Percentiles rank a stretch among this genome's conserved stretches.
These are phyloP conservation scores for Callipepla californica DNA, from an alignment of 2,113 vertebrate species.

Conservation along the genomic window DNA sequence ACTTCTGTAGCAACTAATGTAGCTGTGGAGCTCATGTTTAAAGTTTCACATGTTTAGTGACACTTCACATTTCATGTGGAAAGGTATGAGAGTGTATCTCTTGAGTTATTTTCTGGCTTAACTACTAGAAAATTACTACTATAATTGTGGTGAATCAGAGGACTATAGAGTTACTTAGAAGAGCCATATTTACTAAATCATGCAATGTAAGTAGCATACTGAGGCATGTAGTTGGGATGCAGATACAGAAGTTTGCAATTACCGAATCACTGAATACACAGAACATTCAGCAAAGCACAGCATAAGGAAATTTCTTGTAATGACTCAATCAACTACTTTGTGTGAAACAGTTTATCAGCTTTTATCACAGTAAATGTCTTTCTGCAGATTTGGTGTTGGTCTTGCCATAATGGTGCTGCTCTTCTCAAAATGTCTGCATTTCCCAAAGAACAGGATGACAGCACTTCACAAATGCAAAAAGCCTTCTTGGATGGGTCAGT, in stretches of 20 bases:
- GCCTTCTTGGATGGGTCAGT: constrained; percentile 85
- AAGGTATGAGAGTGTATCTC: not conserved
- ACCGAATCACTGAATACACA: not conserved
- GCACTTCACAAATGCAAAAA: constrained; percentile 78
- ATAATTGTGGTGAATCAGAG: not conserved
- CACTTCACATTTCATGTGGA: not conserved
- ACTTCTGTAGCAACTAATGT: too few relatives aligned
- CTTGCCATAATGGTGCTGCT: constrained; percentile 85
- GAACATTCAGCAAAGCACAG: not conserved
- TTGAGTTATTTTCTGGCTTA: not conserved
- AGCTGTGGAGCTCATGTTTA: not conserved
- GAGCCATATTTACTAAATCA: accelerated
- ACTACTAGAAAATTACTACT: not conserved
- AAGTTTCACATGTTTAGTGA: not conserved
- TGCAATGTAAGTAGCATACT: not conserved
- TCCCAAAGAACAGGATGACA: constrained; percentile 85
- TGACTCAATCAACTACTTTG: not conserved
- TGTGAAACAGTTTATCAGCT: not conserved
- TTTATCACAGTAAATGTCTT: constrained; percentile 4
- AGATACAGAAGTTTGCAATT: not conserved
- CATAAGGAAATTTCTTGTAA: not conserved
- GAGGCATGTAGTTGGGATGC: not conserved
- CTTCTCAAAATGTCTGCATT: constrained; percentile 87
- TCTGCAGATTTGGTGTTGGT: constrained; percentile 91
- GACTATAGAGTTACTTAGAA: not conserved